Percentiles rank a stretch among this genome's conserved stretches.
Conservation (phyloP, 2,888 invertebrate species). For the Abscondita cerata region DNA sequence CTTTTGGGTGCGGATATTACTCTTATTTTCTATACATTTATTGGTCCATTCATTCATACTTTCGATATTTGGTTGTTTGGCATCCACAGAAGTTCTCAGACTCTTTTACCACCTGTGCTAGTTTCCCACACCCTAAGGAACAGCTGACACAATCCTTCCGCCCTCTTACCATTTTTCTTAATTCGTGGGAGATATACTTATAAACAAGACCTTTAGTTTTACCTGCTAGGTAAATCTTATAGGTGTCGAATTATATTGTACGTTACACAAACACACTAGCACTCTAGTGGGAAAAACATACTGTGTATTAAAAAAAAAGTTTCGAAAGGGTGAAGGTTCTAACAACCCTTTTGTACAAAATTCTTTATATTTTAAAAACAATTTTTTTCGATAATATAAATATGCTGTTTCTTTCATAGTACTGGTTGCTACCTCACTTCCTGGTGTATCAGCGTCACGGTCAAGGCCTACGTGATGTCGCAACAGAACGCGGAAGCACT, state of each 20-base stretch:
- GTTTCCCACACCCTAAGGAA: slow-evolving; percentile 55
- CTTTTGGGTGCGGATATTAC: too few relatives aligned
- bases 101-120: slow-evolving; percentile 53
- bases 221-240: slow-evolving; percentile 20
- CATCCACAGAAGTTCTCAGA: slow-evolving; percentile 40
- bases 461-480: slow-evolving; percentile 45
- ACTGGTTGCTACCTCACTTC: slow-evolving; percentile 32
- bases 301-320: too few relatives aligned
- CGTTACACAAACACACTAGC: too few relatives aligned
- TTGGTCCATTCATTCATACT: too few relatives aligned
- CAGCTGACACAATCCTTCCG: slow-evolving; percentile 57
- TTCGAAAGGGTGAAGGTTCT: too few relatives aligned
- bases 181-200: slow-evolving; percentile 23
- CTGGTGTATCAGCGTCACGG: slow-evolving; percentile 41
- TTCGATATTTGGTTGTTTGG: too few relatives aligned
- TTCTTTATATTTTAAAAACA: too few relatives aligned
- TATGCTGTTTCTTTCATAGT: slow-evolving; percentile 37
- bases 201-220: slow-evolving; percentile 20
- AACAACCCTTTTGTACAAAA: too few relatives aligned
- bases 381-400: too few relatives aligned
- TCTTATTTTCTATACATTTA: too few relatives aligned
- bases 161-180: slow-evolving; percentile 41
- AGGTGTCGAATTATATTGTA: not conserved
- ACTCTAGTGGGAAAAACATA: too few relatives aligned
- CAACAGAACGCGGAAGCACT: slow-evolving; percentile 44